phyloP scores from a whole-genome alignment of 2,888 invertebrate species.

The Drosophila neotestacea region DNA sequence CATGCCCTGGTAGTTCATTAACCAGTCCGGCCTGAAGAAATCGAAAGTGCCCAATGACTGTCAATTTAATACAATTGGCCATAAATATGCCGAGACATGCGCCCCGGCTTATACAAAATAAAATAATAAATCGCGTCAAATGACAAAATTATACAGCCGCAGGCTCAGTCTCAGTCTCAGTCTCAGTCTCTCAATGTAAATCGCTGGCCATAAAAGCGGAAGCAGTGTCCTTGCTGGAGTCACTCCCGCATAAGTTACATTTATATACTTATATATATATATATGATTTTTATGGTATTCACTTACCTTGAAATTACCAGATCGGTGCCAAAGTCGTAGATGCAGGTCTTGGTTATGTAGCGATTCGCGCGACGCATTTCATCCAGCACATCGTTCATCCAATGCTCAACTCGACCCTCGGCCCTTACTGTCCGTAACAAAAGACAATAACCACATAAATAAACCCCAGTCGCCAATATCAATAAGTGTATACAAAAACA shows the following conservation, averaged over 20 bases:
- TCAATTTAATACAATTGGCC: constrained; percentile 82
- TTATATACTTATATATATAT: constrained; percentile 38
- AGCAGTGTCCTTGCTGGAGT: constrained; percentile 16
- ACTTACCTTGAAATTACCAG: constrained; percentile 88
- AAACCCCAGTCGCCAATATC: constrained; percentile 77
- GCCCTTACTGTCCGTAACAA: constrained; percentile 87
- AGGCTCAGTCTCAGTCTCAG: constrained; percentile 40
- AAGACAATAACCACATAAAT: constrained; percentile 76
- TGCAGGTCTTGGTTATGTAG: constrained; percentile 93
- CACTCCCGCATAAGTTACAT: constrained; percentile 10
- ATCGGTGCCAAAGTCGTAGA: constrained; percentile 94
- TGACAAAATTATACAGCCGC: constrained; percentile 83
- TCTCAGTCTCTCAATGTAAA: constrained; percentile 67
- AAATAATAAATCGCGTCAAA: constrained; percentile 83
- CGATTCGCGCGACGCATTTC: constrained; percentile 95
- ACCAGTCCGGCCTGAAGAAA: constrained; percentile 91
- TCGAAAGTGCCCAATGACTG: constrained; percentile 76
- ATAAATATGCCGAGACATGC: constrained; percentile 76
- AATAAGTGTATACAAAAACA: constrained; percentile 78
- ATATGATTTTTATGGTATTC: constrained; percentile 55
- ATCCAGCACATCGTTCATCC: constrained; percentile 94
- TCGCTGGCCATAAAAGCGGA: constrained; percentile 77
- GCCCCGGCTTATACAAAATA: constrained; percentile 66
- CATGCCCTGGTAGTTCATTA: constrained; percentile 95
- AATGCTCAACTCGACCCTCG: constrained; percentile 94